A percentile compares a stretch with the other conserved stretches of the same genome.
Conservation (phyloP, 35 echinoderm and acorn worm genomes). For the Nesometra sesokonis region DNA sequence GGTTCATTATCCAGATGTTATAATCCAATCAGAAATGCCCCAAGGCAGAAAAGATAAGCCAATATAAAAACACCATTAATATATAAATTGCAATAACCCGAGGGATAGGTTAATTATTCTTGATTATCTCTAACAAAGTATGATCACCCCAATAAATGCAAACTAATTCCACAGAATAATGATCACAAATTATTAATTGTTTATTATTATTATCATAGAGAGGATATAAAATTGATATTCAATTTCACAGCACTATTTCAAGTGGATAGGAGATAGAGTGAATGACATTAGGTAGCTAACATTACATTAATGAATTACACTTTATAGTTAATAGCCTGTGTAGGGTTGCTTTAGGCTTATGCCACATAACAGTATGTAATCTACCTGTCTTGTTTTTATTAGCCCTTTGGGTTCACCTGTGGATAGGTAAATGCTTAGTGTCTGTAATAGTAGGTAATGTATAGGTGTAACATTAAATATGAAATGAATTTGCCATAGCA, state of each 20-base stretch:
- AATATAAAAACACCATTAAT: background rate
- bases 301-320: background rate
- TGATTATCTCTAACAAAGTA: background rate
- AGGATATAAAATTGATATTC: background rate
- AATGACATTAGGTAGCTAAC: background rate
- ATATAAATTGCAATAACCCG: background rate
- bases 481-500: no score
- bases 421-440: background rate
- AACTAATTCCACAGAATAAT: background rate
- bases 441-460: no score
- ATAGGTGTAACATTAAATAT: no score
- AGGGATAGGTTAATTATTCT: background rate
- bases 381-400: background rate
- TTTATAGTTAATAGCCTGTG: background rate
- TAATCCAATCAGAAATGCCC: background rate
- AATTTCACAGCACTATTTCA: background rate
- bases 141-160: background rate
- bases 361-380: no score
- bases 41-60: background rate
- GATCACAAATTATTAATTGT: background rate
- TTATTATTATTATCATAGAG: background rate
- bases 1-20: background rate
- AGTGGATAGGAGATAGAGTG: background rate
- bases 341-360: no score
- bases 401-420: background rate